phyloP scores from a whole-genome alignment of 2,888 invertebrate genomes.

The Argyra leucocephala region DNA sequence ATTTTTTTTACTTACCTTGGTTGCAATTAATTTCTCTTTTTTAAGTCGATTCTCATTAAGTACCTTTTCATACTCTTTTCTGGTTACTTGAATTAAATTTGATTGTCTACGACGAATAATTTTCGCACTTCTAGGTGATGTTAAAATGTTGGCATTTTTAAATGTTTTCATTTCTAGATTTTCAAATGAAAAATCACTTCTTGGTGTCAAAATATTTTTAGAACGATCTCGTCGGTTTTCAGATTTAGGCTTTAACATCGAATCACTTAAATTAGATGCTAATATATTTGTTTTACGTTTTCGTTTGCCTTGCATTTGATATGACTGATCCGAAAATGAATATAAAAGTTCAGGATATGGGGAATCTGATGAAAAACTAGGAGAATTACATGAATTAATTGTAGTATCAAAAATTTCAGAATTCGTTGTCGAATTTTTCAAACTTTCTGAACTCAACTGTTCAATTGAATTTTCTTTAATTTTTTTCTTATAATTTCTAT shows the following conservation, averaged over 20 bases:
- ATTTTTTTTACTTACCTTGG: not conserved
- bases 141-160: not conserved
- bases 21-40: not conserved
- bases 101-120: constrained; percentile 3
- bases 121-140: not conserved
- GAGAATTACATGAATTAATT: no score
- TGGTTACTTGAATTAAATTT: not conserved
- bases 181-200: no score
- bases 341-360: not conserved
- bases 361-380: not conserved
- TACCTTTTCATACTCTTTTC: not conserved
- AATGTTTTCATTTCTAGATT: not conserved
- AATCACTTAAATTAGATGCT: not conserved
- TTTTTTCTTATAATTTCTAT: no score
- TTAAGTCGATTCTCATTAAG: not conserved
- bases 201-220: not conserved
- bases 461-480: no score
- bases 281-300: not conserved
- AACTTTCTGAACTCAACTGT: no score
- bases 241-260: not conserved
- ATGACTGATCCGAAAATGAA: not conserved
- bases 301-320: not conserved
- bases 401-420: not conserved
- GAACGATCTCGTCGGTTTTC: not conserved
- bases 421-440: no score